Conservation (phyloP, 2,113 vertebrate genomes). For the Grus americana region DNA sequence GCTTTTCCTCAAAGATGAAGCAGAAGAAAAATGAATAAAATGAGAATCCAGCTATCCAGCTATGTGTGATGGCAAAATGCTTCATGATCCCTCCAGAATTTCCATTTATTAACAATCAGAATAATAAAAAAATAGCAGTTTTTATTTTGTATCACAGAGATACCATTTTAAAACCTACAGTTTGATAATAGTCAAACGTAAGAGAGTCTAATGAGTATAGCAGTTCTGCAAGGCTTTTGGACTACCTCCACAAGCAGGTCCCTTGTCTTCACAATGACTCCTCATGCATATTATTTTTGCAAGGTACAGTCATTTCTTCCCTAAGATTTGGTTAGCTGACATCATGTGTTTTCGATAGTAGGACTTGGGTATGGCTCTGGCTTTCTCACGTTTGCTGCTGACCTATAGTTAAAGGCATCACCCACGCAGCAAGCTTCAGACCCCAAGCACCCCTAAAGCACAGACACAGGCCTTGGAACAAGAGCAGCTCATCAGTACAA, state of each 20-base stretch:
- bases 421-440: neutral
- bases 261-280: neutral
- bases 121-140: neutral
- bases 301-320: neutral
- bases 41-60: neutral
- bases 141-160: neutral
- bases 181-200: neutral
- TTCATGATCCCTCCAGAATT: neutral
- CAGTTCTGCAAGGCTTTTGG: neutral
- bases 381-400: neutral
- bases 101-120: neutral
- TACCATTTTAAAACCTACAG: neutral
- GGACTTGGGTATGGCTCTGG: neutral
- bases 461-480: neutral
- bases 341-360: neutral
- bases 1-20: neutral
- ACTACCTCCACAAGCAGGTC: neutral
- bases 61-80: rapidly evolving
- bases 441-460: neutral
- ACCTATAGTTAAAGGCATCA: neutral
- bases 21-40: neutral
- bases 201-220: neutral
- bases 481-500: neutral
- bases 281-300: neutral
- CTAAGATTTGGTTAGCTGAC: neutral